Conservation (phyloP, 2,113 vertebrate species). For the Scophthalmus maximus region DNA sequence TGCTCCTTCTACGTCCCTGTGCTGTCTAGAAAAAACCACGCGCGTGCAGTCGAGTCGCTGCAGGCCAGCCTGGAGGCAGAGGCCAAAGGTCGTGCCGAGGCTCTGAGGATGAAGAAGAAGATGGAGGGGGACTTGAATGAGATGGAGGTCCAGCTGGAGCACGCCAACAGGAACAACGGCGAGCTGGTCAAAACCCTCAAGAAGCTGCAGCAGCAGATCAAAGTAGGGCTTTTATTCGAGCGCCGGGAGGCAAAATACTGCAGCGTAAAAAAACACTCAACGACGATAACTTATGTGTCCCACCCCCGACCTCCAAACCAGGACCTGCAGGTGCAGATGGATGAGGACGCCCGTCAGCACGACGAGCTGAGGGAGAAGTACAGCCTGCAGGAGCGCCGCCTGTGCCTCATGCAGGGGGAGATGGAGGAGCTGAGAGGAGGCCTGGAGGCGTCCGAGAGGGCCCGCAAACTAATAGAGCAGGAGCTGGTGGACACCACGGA, state of each 20-base stretch:
- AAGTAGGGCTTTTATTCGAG: constrained; percentile 54
- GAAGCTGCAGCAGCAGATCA: constrained; percentile 81
- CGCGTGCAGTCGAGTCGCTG: constrained; percentile 79
- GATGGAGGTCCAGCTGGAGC: constrained; percentile 84
- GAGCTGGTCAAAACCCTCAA: constrained; percentile 81
- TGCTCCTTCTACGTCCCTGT: not conserved
- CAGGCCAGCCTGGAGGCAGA: constrained; percentile 85
- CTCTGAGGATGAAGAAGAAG: constrained; percentile 81
- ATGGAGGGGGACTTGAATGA: constrained; percentile 83
- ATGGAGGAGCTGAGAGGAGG: constrained; percentile 72
- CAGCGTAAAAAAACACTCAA: not conserved
- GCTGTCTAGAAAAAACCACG: constrained; percentile 82
- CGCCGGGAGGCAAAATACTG: not conserved
- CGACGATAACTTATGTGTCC: not conserved
- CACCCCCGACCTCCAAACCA: constrained; percentile 23
- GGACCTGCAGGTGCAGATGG: constrained; percentile 81
- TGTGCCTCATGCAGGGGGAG: constrained; percentile 74
- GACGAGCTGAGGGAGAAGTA: constrained; percentile 82
- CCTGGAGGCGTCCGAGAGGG: constrained; percentile 77
- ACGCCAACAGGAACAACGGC: constrained; percentile 77
- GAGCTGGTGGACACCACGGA: constrained; percentile 78
- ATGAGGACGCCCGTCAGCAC: constrained; percentile 74
- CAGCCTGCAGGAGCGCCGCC: constrained; percentile 78
- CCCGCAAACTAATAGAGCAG: constrained; percentile 75
- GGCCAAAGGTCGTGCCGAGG: constrained; percentile 80